phyloP scores from a whole-genome alignment of 2,113 vertebrate genomes.

The Vulpes ferrilata region DNA sequence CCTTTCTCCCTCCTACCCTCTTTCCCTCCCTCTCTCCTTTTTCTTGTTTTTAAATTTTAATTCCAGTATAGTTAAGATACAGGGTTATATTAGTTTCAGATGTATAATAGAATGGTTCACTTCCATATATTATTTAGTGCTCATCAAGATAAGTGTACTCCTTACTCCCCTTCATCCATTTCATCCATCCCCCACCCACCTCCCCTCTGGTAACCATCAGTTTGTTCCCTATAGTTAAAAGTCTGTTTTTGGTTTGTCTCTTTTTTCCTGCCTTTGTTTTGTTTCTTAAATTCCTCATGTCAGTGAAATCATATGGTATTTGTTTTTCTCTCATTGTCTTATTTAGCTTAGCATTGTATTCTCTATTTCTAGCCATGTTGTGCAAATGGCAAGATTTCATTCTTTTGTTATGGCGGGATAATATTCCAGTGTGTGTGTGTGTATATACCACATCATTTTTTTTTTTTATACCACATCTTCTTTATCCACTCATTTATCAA shows the following conservation, averaged over 20 bases:
- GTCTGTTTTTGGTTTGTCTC: background rate
- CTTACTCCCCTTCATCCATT: background rate
- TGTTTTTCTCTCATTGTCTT: background rate
- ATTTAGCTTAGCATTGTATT: background rate
- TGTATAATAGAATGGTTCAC: background rate
- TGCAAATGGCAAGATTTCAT: background rate
- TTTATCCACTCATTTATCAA: background rate
- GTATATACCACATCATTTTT: background rate
- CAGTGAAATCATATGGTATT: background rate
- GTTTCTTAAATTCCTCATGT: background rate
- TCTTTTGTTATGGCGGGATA: background rate
- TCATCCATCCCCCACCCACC: background rate
- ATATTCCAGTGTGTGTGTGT: background rate
- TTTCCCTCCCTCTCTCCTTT: too few relatives aligned
- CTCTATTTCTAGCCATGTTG: too few relatives aligned
- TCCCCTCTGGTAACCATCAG: background rate
- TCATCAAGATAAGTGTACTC: background rate
- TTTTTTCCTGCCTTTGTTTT: background rate
- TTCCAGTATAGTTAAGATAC: background rate
- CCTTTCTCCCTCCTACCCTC: background rate
- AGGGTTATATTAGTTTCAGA: background rate
- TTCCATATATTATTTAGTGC: background rate
- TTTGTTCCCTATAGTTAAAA: background rate
- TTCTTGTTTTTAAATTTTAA: background rate
- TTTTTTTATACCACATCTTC: background rate